A percentile compares a stretch with the other conserved stretches of the same genome.
phyloP scores from a whole-genome alignment of 2,888 invertebrate species.

The Drosophila tanythrix region DNA sequence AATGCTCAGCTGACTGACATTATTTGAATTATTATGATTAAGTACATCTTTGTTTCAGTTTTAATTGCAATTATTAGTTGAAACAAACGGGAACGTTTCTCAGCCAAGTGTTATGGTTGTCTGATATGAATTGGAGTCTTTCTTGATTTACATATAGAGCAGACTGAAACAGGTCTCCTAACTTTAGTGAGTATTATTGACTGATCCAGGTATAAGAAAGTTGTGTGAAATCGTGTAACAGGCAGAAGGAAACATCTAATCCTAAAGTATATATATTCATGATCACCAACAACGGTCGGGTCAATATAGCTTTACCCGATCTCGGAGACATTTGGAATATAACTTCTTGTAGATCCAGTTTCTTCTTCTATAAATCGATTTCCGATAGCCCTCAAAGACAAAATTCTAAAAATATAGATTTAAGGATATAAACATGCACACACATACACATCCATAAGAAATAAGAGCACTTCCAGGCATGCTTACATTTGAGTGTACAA shows the following conservation, averaged over 20 bases:
- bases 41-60: neutral
- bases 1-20: neutral
- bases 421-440: too few species aligned
- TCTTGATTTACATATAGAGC: neutral
- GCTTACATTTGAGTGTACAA: neutral
- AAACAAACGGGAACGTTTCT: neutral
- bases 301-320: too few species aligned
- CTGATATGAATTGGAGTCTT: neutral
- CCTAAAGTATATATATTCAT: neutral
- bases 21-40: neutral
- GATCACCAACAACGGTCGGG: too few species aligned
- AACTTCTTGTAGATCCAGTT: neutral
- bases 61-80: neutral
- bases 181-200: neutral
- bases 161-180: neutral
- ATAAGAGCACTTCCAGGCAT: neutral
- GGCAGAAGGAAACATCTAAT: neutral
- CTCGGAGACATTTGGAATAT: neutral
- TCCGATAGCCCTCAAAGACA: neutral
- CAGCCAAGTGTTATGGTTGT: neutral
- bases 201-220: neutral
- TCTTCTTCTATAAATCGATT: neutral
- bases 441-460: neutral
- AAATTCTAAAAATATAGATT: neutral
- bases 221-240: neutral